phyloP scores from a whole-genome alignment of 2,888 invertebrate genomes.

The Anoplius nigerrimus region DNA sequence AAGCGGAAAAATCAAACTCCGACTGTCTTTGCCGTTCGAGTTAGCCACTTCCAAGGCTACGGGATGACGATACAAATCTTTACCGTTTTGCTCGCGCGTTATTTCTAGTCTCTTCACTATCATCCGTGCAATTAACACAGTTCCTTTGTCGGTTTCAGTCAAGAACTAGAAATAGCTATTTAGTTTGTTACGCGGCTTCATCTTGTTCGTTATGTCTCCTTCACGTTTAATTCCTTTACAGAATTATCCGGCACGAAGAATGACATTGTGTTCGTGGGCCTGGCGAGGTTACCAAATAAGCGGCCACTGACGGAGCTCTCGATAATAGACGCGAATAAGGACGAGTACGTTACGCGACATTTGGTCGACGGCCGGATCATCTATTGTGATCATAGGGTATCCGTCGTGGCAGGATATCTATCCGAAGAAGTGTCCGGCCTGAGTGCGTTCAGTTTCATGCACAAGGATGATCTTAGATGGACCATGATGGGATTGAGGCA shows the following conservation, averaged over 20 bases:
- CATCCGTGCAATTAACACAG: no score
- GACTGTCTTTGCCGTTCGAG: no score
- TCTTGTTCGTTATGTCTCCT: no score
- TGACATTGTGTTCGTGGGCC: conserved; percentile 80
- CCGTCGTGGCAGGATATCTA: conserved; percentile 91
- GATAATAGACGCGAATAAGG: conserved; percentile 82
- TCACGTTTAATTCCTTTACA: no score
- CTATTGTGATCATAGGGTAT: conserved; percentile 93
- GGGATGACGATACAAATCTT: no score
- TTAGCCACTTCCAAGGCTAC: no score
- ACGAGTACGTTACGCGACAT: conserved; percentile 94
- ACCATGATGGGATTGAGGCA: conserved; percentile 90
- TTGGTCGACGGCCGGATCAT: conserved; percentile 92
- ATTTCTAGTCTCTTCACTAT: no score
- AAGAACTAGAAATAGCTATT: no score
- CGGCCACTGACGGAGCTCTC: conserved; percentile 81
- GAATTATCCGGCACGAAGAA: conserved; percentile 61
- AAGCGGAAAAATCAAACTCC: no score
- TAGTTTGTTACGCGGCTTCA: no score
- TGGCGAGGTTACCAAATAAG: conserved; percentile 84
- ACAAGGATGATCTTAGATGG: conserved; percentile 92
- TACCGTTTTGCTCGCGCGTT: no score
- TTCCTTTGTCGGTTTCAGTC: no score
- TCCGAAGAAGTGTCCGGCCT: conserved; percentile 91
- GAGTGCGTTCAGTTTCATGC: conserved; percentile 93